phyloP scores from a whole-genome alignment of 2,797 vertebrate genomes.

The Lagothrix lagotricha region DNA sequence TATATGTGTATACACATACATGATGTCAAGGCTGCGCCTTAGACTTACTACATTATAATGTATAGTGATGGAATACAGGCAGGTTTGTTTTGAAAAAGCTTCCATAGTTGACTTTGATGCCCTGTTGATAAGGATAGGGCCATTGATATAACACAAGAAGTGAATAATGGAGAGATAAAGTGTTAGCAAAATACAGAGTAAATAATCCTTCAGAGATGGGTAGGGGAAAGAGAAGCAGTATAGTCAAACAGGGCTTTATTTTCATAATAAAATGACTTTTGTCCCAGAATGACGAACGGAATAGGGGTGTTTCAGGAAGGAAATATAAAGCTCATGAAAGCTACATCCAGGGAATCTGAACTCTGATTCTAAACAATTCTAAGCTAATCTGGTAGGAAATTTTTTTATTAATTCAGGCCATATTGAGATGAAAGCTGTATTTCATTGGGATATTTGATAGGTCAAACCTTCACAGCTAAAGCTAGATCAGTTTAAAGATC shows the following conservation, averaged over 20 bases:
- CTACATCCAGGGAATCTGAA: neutral
- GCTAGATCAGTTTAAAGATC: neutral
- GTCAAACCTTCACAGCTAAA: conserved; percentile 29
- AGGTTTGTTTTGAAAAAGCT: neutral
- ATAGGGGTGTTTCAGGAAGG: neutral
- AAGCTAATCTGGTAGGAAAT: neutral
- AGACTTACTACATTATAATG: neutral
- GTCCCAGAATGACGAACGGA: neutral
- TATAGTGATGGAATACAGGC: neutral
- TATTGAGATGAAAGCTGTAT: neutral
- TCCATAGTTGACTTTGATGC: neutral
- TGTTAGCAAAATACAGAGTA: neutral
- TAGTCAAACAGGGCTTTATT: neutral
- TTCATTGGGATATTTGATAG: neutral
- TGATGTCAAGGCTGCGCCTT: neutral
- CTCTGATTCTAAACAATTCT: neutral
- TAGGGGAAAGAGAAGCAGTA: neutral
- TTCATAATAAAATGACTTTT: neutral
- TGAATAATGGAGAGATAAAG: neutral
- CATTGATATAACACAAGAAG: neutral
- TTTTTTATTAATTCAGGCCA: neutral
- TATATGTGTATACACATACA: neutral
- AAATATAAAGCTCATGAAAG: conserved; percentile 8
- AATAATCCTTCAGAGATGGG: neutral
- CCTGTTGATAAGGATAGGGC: neutral